Base-by-base conservation (phyloP, 2,888 invertebrate species). In the Noctua comes region DNA sequence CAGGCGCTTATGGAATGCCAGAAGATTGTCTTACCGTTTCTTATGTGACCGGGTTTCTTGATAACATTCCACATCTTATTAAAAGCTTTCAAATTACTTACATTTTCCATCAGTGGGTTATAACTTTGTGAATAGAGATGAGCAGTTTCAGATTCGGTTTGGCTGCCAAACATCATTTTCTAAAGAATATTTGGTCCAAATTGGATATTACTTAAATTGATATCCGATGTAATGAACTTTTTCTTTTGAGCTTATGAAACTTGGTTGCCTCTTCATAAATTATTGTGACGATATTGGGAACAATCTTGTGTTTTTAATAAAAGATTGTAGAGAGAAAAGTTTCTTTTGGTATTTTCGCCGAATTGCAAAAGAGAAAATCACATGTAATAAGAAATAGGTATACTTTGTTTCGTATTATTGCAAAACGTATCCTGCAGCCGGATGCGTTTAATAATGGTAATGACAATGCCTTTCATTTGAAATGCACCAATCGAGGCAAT, bases 1-100 rank as follows among this genome's bases (percentile, higher is more conserved):
- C 87, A 85, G 86, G 86, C 89, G 86, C 86, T 85, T 87, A 87
- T 85, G 90, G 90, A 88, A 91, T 90, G 87, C 80, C 86, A 87
- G 90, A 89, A 87, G 80, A 87, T 79, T 79, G 79, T 80, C 81
- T 86, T 88, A 84, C 73, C 40, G 73, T 86, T 82, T 82, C 77
- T 62, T 76, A 80, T 79, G 71, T 64, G 62, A 24, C 40, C 54
- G n/a, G 36, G 2, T 59, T 84, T 73, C 78, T 71, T 80, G 27
- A 46, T 70, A 65, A 76, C 48, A 51, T 64, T 54, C 10, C 57
- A 74, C 36, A 74, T 62, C 43, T 76, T 75, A 76, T 74, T 76
- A 72, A 57, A 27, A 65, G 16, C 43, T 66, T 31, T 73, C 43
- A 36, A 78, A 78, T 66, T 43, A 54, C 48, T 46, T 54, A 66